Conservation (phyloP, 2,797 vertebrate species). For the Prunella strophiata region DNA sequence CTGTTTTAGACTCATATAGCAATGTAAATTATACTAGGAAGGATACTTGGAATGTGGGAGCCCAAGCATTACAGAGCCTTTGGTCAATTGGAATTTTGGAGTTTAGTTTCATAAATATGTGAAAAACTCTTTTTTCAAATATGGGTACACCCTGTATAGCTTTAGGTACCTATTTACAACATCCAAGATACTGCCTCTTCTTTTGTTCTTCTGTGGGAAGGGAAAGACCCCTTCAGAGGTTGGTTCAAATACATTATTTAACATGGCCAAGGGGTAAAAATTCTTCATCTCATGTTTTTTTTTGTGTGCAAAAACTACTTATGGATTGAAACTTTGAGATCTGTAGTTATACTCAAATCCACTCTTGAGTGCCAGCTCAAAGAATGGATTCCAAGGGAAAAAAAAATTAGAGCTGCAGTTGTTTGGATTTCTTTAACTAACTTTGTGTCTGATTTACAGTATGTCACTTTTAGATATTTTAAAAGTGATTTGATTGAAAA, state of each 20-base stretch:
- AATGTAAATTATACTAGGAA: background rate
- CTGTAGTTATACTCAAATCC: background rate
- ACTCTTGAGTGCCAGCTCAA: background rate
- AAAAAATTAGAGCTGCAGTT: background rate
- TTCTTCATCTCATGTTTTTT: fast-evolving
- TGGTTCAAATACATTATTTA: background rate
- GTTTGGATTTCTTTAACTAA: background rate
- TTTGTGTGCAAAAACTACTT: background rate
- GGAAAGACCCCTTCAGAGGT: background rate
- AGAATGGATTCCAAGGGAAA: background rate
- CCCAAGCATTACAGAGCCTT: background rate
- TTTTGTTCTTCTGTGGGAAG: background rate
- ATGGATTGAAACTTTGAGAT: background rate
- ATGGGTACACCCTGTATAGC: background rate
- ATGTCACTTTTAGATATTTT: background rate
- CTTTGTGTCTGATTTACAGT: background rate
- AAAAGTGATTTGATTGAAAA: background rate
- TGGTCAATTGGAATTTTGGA: background rate
- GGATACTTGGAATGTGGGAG: background rate
- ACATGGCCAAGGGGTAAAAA: background rate
- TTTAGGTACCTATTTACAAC: background rate
- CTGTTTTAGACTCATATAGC: background rate
- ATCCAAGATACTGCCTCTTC: background rate
- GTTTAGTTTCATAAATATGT: background rate
- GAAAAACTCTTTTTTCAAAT: background rate